Conservation (phyloP, 2,113 vertebrate genomes). For the Cranoglanis bouderius region DNA sequence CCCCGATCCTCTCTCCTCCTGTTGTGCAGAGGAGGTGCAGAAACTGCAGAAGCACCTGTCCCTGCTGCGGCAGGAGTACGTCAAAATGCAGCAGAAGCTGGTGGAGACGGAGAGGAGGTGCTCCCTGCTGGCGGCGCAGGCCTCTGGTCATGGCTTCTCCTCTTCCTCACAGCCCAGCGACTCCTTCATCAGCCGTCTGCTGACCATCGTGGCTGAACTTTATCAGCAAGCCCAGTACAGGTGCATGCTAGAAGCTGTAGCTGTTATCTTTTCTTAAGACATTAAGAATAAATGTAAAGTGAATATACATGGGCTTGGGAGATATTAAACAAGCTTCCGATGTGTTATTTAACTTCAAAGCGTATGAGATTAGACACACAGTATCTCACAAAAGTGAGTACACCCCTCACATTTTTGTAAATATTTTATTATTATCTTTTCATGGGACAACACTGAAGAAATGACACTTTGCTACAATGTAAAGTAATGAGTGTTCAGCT, state of each 20-base stretch:
- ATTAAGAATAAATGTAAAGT: not conserved
- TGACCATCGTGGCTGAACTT: constrained; percentile 88
- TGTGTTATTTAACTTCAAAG: not conserved
- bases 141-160: constrained; percentile 73
- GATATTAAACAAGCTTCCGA: not conserved
- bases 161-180: constrained; percentile 71
- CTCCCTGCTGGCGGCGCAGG: constrained; percentile 83
- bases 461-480: too few relatives aligned
- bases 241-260: constrained; percentile 64
- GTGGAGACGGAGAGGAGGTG: constrained; percentile 92
- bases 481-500: too few relatives aligned
- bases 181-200: constrained; percentile 90
- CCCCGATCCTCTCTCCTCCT: not conserved
- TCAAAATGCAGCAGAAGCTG: constrained; percentile 96
- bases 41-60: constrained; percentile 98
- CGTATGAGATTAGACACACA: not conserved
- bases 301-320: not conserved
- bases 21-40: constrained; percentile 91
- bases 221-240: constrained; percentile 96
- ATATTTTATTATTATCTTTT: too few relatives aligned
- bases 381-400: too few relatives aligned
- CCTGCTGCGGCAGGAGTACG: constrained; percentile 97
- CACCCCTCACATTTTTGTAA: too few relatives aligned
- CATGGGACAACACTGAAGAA: too few relatives aligned
- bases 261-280: not conserved